Evolutionary conservation across 2,797 vertebrate species (phyloP), one percentile per base, ranked within the genome.

Genomic region (Melanotaenia nigrans): DNA sequence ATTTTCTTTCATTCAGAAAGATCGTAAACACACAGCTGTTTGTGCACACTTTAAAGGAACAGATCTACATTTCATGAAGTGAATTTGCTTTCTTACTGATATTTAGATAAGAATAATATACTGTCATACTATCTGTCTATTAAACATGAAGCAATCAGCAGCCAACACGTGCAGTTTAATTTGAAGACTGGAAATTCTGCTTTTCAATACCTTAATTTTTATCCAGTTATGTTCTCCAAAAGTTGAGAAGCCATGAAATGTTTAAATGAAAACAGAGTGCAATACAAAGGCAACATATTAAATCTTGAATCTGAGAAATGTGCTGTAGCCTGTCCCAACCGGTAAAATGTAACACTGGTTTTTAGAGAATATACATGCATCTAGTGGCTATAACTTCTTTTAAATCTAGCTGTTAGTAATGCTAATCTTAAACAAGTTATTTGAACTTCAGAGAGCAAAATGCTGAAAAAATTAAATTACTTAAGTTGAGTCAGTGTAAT

Each of bases 1-100:
- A 30, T 54, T 72, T 77, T 69, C 53, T 60, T 71, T 78, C 16
- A 69, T 14, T 68, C 16, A 25, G 38, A 49, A 75, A 78, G 16
- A 68, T 63, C 28, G 59, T 22, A 61, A 73, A 22, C 12, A 42
- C 40, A 69, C 30, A 72, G 32, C 58, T 75, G 58, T 55, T 12
- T 13, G 8, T 49, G 14, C 4, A 61, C 38, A 36, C 11, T 40
- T 18, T 3, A 65, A 58, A 61, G 42, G 25, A 56, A 65, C 25
- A 61, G 61, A 66, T 60, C 1, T 6, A 67, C 12, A 35, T 55
- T 71, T 69, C 56, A 4, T 2, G 22, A 65, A 54, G 18, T 65
- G 4, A 24, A 35, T 69, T 56, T 36, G 9, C 20, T 33, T 68
- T 73, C 13, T 13, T 66, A 40, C 24, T 69, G 25, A 53, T 32